Evolutionary conservation across 2,888 invertebrate species (phyloP).

Genomic region (Oasisia sp.): DNA sequence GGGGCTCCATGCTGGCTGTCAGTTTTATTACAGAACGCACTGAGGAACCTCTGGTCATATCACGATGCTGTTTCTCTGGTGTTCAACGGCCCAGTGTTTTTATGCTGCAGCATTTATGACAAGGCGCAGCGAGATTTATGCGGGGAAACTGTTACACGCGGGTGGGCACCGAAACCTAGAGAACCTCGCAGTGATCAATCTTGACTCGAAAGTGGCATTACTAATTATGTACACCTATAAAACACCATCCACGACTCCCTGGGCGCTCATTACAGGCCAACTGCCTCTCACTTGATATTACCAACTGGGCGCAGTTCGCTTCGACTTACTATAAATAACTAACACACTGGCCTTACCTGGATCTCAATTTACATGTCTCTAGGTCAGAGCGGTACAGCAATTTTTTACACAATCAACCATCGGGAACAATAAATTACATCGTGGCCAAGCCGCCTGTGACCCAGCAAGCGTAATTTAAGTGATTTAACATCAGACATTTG

Average conservation of each 20-base stretch:
- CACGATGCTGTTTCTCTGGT: neutral
- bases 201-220: neutral
- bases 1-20: neutral
- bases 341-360: neutral
- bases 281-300: neutral
- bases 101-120: neutral
- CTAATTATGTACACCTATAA: neutral
- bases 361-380: slow-evolving; percentile 5
- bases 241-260: neutral
- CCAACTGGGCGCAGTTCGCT: neutral
- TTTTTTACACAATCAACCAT: neutral
- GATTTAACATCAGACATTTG: neutral
- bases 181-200: neutral
- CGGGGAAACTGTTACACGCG: neutral
- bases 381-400: neutral
- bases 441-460: neutral
- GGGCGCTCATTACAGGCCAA: neutral
- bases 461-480: neutral
- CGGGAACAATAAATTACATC: neutral
- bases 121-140: neutral
- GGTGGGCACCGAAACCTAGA: neutral
- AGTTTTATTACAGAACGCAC: neutral
- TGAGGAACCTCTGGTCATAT: neutral
- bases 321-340: neutral
- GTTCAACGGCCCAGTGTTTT: neutral